Evolutionary conservation across 1,140 invertebrate species (phyloP), one percentile per base, ranked within the genome.

Genomic region (Aporrectodea caliginosa): DNA sequence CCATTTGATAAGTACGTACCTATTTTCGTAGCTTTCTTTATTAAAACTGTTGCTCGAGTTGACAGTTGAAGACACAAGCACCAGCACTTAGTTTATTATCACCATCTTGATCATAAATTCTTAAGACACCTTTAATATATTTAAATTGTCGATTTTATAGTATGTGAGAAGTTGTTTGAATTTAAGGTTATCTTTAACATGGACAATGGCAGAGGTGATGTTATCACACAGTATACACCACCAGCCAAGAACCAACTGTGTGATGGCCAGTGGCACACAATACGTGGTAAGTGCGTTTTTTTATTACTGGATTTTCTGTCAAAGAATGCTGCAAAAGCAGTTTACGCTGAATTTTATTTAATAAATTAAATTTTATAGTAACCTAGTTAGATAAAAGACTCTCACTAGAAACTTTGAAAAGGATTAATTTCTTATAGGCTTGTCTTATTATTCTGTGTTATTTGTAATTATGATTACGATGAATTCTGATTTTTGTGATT

Each of bases 231-330:
- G 0, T 96, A 92, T 85, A 91, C 90, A 30, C 91, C 94, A 1
- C 89, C 90, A 29, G 89, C 91, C n/a, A 90, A 92, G 35, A 91
- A 93, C 85, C 91, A 91, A 34, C 90, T 95, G 33, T 98, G 97
- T 86, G 95, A 99, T 89, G 96, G 97, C 35, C 90, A 94, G 34
- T 98, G 96, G 95, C 96, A 98, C 85, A 92, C 90, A 22, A 93
- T 98, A 83, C 90, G 92, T 90, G 93, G 94, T 96, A 88, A 85
- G 82, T 71, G 72, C 33, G 32, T 16, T 22, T 27, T 81, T 16
- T 29, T 16, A 73, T 29, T 1, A 31, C 30, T 6, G 30, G 1
- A 33, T 16, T 16, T 29, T 16, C 74, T 12, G 16, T 32, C 6
- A 73, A 73, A 29, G 22, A 16, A 30, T 73, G 22, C n/a, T n/a